Conservation (phyloP, 2,113 vertebrate genomes). For the Lepus timidus region DNA sequence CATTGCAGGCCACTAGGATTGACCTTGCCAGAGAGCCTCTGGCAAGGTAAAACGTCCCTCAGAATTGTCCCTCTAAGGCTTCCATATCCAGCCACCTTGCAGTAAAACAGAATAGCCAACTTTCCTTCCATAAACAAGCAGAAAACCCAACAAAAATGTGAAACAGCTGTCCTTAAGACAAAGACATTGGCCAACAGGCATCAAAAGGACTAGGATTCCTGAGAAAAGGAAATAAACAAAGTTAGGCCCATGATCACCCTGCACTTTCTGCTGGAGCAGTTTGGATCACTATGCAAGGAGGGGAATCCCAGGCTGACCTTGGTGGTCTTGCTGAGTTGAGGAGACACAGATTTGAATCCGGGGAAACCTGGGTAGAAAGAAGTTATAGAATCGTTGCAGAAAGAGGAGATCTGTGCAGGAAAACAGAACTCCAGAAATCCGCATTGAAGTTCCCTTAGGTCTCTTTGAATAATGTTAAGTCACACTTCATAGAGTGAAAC, state of each 20-base stretch:
- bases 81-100: neutral
- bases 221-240: neutral
- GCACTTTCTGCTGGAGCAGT: neutral
- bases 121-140: neutral
- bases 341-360: neutral
- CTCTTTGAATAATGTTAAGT: neutral
- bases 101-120: neutral
- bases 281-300: neutral
- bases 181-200: neutral
- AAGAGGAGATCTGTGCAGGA: neutral
- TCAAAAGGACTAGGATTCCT: neutral
- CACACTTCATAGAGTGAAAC: neutral
- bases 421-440: neutral
- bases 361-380: too few species aligned
- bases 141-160: neutral
- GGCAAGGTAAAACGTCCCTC: neutral
- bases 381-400: neutral
- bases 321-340: neutral
- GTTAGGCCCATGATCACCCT: too few species aligned
- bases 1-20: neutral
- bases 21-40: neutral
- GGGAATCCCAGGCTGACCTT: neutral
- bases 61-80: neutral
- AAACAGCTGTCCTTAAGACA: neutral
- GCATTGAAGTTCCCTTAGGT: neutral